Evolutionary conservation across 1,140 invertebrate species (phyloP).

Genomic region (Hylaeus volcanicus): DNA sequence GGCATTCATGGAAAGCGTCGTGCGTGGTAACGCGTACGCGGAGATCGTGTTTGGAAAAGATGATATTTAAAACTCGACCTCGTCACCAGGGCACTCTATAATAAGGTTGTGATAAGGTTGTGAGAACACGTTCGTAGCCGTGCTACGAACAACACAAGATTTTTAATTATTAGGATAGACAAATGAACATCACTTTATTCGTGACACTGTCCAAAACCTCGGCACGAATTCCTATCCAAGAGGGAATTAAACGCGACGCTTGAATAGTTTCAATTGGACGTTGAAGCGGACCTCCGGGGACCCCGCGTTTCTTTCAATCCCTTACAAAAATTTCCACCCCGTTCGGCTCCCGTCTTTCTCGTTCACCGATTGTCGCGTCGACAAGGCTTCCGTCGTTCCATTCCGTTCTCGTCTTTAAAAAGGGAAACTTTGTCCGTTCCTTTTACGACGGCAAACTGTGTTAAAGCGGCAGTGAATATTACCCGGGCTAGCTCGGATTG

Average conservation of each 20-base stretch:
- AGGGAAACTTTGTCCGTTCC: neutral
- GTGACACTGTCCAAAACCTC: constrained; percentile 52
- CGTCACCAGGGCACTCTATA: constrained; percentile 73
- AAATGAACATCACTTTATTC: constrained; percentile 58
- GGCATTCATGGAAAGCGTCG: neutral
- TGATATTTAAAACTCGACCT: constrained; percentile 51
- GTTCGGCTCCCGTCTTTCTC: too few relatives aligned
- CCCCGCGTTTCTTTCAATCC: constrained; percentile 8
- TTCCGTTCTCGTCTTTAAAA: neutral
- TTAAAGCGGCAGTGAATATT: constrained; percentile 11
- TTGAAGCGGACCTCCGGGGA: neutral
- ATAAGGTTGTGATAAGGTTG: constrained; percentile 81
- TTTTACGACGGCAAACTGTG: neutral
- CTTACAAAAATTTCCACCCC: neutral
- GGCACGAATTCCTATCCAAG: constrained; percentile 54
- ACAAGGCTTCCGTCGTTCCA: neutral
- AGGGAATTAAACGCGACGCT: constrained; percentile 21
- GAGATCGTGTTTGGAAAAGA: constrained; percentile 10
- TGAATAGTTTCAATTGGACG: constrained; percentile 36
- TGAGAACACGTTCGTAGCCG: constrained; percentile 78
- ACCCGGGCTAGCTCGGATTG: neutral
- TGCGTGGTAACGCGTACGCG: neutral
- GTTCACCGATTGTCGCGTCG: neutral
- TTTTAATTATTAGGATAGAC: constrained; percentile 68
- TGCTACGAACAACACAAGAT: constrained; percentile 73